These are phyloP conservation scores for Puntigrus tetrazona DNA, from an alignment of 2,113 vertebrate genomes.

Conservation along the genomic window DNA sequence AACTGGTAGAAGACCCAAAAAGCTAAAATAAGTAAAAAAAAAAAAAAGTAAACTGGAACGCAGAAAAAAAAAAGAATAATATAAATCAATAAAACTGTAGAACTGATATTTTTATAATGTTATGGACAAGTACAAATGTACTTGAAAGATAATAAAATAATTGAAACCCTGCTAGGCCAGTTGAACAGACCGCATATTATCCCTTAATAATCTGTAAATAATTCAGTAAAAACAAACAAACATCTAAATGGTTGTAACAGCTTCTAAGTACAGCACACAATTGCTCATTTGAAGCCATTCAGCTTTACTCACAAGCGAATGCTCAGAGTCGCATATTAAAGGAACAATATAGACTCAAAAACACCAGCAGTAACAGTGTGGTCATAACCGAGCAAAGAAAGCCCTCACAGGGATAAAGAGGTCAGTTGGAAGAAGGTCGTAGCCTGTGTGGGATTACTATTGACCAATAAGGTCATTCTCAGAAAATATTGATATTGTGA, in stretches of 20 bases:
- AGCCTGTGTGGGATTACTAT: neutral
- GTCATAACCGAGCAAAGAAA: neutral
- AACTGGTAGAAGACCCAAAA: neutral
- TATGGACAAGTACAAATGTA: neutral
- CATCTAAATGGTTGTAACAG: neutral
- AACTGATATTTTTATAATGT: neutral
- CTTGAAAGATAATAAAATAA: too few relatives aligned
- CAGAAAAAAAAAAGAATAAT: neutral
- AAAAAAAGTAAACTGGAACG: neutral
- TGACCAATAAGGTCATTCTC: conserved; percentile 17
- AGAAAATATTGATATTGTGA: conserved; percentile 9
- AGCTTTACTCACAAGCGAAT: neutral
- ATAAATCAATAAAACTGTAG: neutral
- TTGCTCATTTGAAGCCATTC: neutral
- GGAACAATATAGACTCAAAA: conserved; percentile 8
- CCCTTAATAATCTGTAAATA: neutral
- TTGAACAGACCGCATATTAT: neutral
- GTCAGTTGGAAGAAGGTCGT: neutral
- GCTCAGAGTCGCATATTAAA: neutral
- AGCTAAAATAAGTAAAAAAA: too few relatives aligned
- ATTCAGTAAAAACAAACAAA: neutral
- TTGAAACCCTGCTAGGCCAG: neutral
- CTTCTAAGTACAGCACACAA: neutral
- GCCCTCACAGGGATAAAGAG: neutral
- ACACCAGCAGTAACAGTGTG: neutral